Conservation (phyloP, 2,797 vertebrate species). For the Sarcophilus harrisii region DNA sequence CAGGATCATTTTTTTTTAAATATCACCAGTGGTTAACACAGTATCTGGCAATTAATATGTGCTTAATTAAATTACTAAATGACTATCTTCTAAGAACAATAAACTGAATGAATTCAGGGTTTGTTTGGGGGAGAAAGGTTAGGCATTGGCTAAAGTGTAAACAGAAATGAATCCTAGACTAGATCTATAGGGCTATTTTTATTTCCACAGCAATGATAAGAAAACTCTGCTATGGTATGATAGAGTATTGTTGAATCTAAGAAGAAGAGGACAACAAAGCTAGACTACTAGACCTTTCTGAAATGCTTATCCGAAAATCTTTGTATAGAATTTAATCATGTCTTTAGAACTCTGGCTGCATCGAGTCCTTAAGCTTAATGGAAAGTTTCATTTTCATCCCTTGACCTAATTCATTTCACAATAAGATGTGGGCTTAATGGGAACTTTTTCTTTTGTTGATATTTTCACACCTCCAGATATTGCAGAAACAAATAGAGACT, state of each 20-base stretch:
- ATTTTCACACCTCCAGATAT: constrained; percentile 71
- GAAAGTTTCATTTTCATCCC: constrained; percentile 68
- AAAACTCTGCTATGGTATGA: constrained; percentile 1
- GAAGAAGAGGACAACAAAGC: constrained; percentile 33
- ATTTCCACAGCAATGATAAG: background rate
- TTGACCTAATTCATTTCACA: constrained; percentile 62
- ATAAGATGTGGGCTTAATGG: constrained; percentile 55
- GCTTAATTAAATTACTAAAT: background rate
- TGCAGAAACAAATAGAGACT: constrained; percentile 39
- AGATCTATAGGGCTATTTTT: background rate
- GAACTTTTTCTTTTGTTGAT: constrained; percentile 69
- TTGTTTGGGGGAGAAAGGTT: background rate
- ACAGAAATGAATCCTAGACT: background rate
- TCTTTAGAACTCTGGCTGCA: constrained; percentile 44
- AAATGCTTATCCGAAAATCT: constrained; percentile 53
- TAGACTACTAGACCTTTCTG: constrained; percentile 14
- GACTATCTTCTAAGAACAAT: background rate
- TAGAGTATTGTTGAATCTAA: constrained; percentile 14
- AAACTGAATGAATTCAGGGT: background rate
- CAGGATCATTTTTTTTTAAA: background rate
- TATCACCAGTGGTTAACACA: background rate
- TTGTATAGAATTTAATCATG: constrained; percentile 57
- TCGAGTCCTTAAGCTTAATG: constrained; percentile 61
- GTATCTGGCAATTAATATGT: background rate
- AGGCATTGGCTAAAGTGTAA: background rate